Evolutionary conservation across 23 tunicate species (phyloP).

Genomic region (Trididemnum nubilum): DNA sequence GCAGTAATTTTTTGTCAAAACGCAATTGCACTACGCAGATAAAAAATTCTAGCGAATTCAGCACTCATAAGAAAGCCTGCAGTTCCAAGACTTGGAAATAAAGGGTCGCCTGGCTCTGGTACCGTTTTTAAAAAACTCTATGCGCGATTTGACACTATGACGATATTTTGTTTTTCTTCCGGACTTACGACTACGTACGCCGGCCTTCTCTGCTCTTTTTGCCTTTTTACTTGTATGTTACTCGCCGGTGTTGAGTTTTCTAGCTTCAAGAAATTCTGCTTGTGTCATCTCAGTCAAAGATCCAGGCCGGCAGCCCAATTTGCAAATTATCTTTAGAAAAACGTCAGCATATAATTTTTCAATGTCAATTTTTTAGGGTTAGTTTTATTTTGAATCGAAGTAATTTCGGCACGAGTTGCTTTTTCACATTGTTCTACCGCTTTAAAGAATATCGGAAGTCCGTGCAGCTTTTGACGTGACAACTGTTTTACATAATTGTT

Average conservation of each 20-base stretch:
- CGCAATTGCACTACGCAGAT: background rate
- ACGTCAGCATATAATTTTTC: background rate
- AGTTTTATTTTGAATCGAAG: too few species aligned
- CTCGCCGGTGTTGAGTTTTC: background rate
- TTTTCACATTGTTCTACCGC: background rate
- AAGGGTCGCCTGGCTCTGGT: background rate
- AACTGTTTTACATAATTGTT: background rate
- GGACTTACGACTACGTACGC: background rate
- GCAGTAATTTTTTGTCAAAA: background rate
- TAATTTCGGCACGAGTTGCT: background rate
- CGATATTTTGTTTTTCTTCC: background rate
- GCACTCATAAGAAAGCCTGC: background rate
- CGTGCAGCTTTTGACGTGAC: background rate
- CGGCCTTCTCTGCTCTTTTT: background rate
- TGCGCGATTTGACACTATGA: background rate
- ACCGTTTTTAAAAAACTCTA: background rate
- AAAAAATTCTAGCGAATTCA: background rate
- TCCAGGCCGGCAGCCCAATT: background rate
- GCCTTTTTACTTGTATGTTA: background rate
- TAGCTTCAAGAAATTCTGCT: background rate
- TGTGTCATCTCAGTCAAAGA: background rate
- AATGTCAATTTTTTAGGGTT: background rate
- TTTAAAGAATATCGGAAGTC: background rate
- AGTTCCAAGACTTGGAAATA: background rate
- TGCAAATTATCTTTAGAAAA: background rate